Base-by-base conservation (phyloP, 92 coral and sea anemone species). In the Epizoanthus fatuus region DNA sequence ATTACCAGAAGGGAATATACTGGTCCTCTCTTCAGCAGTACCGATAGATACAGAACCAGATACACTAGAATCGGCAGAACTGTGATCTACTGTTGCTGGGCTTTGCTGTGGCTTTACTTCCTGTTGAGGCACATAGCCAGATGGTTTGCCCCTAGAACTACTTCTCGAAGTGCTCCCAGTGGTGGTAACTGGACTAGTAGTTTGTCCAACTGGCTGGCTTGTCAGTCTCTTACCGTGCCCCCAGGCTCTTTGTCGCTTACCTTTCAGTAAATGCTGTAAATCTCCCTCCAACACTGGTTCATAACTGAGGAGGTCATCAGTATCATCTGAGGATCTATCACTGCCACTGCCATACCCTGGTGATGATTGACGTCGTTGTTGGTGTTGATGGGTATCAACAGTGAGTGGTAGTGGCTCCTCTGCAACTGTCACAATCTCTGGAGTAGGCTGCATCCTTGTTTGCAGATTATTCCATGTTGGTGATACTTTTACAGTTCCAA, bases 271-370 rank as follows among this genome's bases (percentile, higher is more conserved):
- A 60, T 92, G 92, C 29, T 92, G 91, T 0, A 91, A 86, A 69
- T 92, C 94, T 15, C 96, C 93, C 83, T 94, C 94, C 56, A 94
- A 37, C 10, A 85, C 95, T 1, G 98, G 94, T 14, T 94, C 98
- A 67, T 92, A 94, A 64, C 91, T 92, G 45, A 94, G 80, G 47
- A 94, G 88, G 59, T 94, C 98, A 79, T 94, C 98, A 32, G 98
- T 94, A 52, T 94, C 91, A 79, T 94, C 95, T 5, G 98, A 77
- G 6, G 82, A 77, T 19, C n/a, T 13, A 4, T 77, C 70, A 40
- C 17, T 19, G 59, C 29, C 68, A n/a, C 70, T 60, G 17, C 40
- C 55, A 60, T 55, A 75, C 55, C 67, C 49, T 17, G 51, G 69
- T 40, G 69, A 60, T 19, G 69, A 77, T 9, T 15, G 70, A 39